Evolutionary conservation across 2,113 vertebrate species (phyloP).

Genomic region (Percopsis transmontana): DNA sequence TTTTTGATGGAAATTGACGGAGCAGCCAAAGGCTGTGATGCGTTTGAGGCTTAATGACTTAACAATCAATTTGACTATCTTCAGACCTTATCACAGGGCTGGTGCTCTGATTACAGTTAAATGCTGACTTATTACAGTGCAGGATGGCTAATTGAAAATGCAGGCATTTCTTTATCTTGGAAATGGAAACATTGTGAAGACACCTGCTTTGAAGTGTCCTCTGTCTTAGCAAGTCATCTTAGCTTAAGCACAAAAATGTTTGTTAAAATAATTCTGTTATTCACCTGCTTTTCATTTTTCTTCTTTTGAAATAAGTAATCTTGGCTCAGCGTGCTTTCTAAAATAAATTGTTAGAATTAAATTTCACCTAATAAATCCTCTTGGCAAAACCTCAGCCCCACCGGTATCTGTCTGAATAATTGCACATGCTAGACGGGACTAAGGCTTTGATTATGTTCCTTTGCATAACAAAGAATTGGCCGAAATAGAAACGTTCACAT

Average conservation of each 20-base stretch:
- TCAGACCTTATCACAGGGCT: not conserved
- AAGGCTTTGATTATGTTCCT: conserved; percentile 43
- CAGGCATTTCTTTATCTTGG: conserved; percentile 5
- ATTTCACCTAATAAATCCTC: conserved; percentile 54
- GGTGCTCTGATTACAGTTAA: conserved; percentile 12
- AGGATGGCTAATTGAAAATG: conserved; percentile 26
- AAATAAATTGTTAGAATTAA: conserved; percentile 45
- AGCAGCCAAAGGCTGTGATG: conserved; percentile 10
- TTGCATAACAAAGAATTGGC: conserved; percentile 57
- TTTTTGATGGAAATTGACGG: conserved; percentile 14
- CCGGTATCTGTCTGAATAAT: conserved; percentile 33
- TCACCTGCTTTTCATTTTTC: not conserved
- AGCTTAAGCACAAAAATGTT: conserved; percentile 10
- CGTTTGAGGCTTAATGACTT: conserved; percentile 24
- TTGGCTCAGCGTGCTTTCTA: conserved; percentile 25
- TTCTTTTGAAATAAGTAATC: conserved; percentile 29
- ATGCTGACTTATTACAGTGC: conserved; percentile 20
- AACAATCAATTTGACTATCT: conserved; percentile 10
- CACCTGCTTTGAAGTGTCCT: conserved; percentile 29
- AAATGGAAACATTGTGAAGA: conserved; percentile 25
- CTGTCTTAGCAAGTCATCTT: conserved; percentile 20
- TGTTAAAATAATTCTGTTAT: conserved; percentile 14
- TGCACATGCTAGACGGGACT: conserved; percentile 33
- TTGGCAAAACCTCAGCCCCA: conserved; percentile 19
- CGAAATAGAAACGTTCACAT: conserved; percentile 54